A percentile compares a stretch with the other conserved stretches of the same genome.
Conservation (phyloP, 2,113 vertebrate species). For the Cyphomyrus plagiostoma region DNA sequence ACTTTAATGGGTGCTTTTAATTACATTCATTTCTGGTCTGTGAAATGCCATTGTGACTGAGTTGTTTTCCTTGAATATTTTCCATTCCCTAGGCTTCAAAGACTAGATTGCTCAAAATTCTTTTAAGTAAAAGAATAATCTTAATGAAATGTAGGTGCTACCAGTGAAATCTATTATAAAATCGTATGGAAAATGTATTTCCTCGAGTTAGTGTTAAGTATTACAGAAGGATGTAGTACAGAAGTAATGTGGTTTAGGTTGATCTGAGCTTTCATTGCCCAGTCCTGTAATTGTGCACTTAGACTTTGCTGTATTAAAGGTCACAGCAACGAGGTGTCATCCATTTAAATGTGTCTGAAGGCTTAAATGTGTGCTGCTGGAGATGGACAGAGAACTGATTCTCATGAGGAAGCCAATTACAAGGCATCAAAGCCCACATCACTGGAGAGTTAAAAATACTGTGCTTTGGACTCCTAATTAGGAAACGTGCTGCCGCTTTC, state of each 20-base stretch:
- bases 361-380: neutral
- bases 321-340: neutral
- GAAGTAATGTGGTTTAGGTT: neutral
- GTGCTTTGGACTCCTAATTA: neutral
- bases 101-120: neutral
- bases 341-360: neutral
- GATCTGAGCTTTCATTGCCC: neutral
- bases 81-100: neutral
- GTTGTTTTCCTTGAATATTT: neutral
- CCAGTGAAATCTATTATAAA: neutral
- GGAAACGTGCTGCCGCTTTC: neutral
- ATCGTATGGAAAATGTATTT: neutral
- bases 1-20: neutral
- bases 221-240: neutral
- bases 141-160: neutral
- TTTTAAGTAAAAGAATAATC: neutral
- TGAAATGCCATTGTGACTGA: neutral
- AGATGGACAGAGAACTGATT: neutral
- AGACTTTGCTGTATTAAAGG: neutral
- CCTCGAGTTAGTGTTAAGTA: neutral
- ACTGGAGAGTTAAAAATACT: neutral
- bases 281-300: neutral
- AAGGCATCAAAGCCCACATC: constrained; percentile 6
- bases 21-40: neutral
- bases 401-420: neutral